Conservation (phyloP, 2,113 vertebrate genomes). For the Zootoca vivipara region DNA sequence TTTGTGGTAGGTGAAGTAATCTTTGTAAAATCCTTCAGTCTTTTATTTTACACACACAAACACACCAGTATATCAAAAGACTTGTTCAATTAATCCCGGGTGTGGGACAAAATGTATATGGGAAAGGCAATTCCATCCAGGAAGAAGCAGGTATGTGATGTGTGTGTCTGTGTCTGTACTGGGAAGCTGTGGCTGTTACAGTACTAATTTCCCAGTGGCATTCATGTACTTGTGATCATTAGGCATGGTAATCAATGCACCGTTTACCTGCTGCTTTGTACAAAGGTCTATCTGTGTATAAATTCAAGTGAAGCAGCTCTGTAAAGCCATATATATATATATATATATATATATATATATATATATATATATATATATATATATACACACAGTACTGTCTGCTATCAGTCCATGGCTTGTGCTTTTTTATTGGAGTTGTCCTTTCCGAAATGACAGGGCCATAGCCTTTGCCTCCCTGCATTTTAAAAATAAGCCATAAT, state of each 20-base stretch:
- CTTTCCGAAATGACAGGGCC: not conserved
- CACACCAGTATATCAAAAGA: not conserved
- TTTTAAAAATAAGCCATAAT: not conserved
- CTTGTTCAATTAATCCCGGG: constrained; percentile 4
- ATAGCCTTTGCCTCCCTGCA: not conserved
- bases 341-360: not conserved
- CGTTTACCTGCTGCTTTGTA: not conserved
- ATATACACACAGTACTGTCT: not conserved
- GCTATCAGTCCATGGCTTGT: not conserved
- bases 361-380: not conserved
- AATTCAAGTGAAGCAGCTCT: not conserved
- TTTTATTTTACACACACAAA: too few species aligned
- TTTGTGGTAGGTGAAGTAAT: constrained; percentile 24
- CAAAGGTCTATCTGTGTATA: not conserved
- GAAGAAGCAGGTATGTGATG: too few species aligned
- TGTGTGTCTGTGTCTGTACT: not conserved
- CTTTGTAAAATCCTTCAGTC: not conserved
- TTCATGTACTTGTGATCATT: not conserved
- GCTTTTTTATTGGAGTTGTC: not conserved
- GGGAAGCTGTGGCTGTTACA: not conserved
- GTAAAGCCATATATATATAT: not conserved
- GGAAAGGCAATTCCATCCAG: not conserved
- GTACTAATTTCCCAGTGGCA: not conserved
- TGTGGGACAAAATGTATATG: not conserved
- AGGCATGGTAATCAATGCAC: not conserved